Conservation (phyloP, 2,797 vertebrate species). For the Rhinichthys osculus region DNA sequence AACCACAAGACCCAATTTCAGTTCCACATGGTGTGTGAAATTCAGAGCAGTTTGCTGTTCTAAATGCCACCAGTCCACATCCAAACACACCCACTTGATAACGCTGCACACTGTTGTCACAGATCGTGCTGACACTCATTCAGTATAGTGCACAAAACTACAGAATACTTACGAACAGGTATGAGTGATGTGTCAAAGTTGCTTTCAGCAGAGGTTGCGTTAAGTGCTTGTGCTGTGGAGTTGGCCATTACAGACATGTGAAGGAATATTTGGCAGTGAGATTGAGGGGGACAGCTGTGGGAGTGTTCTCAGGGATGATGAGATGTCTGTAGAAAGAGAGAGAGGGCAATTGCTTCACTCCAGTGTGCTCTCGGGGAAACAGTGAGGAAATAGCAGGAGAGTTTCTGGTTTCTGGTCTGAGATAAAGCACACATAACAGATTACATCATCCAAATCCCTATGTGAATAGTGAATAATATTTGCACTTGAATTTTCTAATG, state of each 20-base stretch:
- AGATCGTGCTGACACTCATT: not conserved
- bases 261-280: constrained; percentile 44
- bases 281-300: constrained; percentile 63
- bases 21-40: not conserved
- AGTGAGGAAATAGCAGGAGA: constrained; percentile 44
- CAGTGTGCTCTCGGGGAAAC: constrained; percentile 52
- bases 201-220: constrained; percentile 2
- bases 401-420: not conserved
- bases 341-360: constrained; percentile 48
- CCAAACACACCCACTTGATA: constrained; percentile 15
- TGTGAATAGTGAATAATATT: constrained; percentile 8
- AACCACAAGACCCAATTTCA: constrained; percentile 14
- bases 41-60: not conserved
- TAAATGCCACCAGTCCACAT: constrained; percentile 20
- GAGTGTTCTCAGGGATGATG: constrained; percentile 53
- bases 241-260: constrained; percentile 41
- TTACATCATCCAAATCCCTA: constrained; percentile 13
- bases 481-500: not conserved
- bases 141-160: constrained; percentile 26
- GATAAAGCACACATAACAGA: constrained; percentile 17
- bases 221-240: constrained; percentile 31
- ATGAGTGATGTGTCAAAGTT: not conserved
- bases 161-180: constrained; percentile 48
- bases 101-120: not conserved
- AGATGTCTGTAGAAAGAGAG: constrained; percentile 49